Evolutionary conservation across 1,140 invertebrate species (phyloP), one percentile per base, ranked within the genome.

Genomic region (Magallana angulata): DNA sequence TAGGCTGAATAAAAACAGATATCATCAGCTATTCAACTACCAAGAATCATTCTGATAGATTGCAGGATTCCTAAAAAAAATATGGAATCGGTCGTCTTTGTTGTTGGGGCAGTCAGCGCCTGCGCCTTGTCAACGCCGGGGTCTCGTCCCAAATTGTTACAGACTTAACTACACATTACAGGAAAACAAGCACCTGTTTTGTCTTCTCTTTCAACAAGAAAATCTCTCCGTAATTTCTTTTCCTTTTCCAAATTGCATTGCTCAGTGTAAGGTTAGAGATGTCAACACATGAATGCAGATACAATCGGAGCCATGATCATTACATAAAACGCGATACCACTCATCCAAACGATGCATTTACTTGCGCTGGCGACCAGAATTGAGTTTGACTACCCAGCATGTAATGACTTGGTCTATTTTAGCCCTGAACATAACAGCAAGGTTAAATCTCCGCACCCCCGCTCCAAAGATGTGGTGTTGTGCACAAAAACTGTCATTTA

Each of bases 361-460:
- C 85, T 85, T 89, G 64, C 71, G 59, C 58, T 85, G 60, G 56
- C 76, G 85, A 85, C 88, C 81, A 36, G 58, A 48, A 89, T 89
- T 89, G 80, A 87, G 57, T 82, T 76, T 87, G 85, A 59, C 57
- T 87, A 16, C 57, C 24, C 87, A 85, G 88, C 85, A 85, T 89
- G 85, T 89, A 89, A 89, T 89, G 30, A 57, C 62, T 68, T 59
- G 60, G 59, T 89, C 86, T 87, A 89, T 89, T 83, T 89, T 80
- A 57, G 68, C 60, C 71, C 18, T 81, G 71, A 86, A 89, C 84
- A 30, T 57, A 68, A 83, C 82, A 89, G 36, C 58, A 80, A 82
- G 88, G 88, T 89, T 89, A 89, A 89, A 85, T 85, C 85, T 87
- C 56, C 83, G 57, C 60, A 59, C 85, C 57, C 24, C 59, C 62